A percentile compares a stretch with the other conserved stretches of the same genome.
phyloP scores from a whole-genome alignment of 2,797 vertebrate genomes.

The Neosilurus hyrtlii region DNA sequence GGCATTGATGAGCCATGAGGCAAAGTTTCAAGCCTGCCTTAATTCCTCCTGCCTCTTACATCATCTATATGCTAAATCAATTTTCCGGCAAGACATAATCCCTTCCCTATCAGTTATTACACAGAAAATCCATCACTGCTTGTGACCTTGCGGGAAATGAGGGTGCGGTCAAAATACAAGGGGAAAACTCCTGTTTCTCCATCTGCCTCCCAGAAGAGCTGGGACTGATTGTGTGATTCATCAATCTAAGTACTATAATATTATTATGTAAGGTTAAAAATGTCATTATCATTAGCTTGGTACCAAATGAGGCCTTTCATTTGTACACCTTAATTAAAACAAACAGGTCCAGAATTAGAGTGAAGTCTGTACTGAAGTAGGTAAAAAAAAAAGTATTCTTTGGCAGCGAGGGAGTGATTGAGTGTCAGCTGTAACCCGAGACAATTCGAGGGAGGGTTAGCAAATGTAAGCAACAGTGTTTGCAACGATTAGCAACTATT shows the following conservation, averaged over 20 bases:
- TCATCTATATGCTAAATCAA: slow-evolving; percentile 66
- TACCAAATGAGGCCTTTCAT: not conserved
- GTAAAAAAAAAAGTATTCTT: too few relatives aligned
- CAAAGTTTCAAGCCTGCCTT: slow-evolving; percentile 64
- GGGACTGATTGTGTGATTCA: slow-evolving; percentile 6
- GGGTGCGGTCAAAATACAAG: not conserved
- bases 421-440: too few relatives aligned
- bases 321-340: too few relatives aligned
- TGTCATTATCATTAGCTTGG: not conserved
- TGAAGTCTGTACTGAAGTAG: too few relatives aligned
- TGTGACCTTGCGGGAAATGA: not conserved
- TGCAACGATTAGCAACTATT: too few relatives aligned
- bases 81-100: slow-evolving; percentile 70
- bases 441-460: too few relatives aligned
- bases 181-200: not conserved
- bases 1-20: slow-evolving; percentile 48
- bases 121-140: not conserved
- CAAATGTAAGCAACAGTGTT: too few relatives aligned
- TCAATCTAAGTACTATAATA: not conserved
- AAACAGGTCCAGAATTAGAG: too few relatives aligned
- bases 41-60: slow-evolving; percentile 47
- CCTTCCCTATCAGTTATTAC: slow-evolving; percentile 57
- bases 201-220: slow-evolving; percentile 2
- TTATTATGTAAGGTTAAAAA: not conserved
- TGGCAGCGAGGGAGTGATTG: too few relatives aligned